Conservation (phyloP, 2,113 vertebrate species). For the Protobothrops mucrosquamatus region DNA sequence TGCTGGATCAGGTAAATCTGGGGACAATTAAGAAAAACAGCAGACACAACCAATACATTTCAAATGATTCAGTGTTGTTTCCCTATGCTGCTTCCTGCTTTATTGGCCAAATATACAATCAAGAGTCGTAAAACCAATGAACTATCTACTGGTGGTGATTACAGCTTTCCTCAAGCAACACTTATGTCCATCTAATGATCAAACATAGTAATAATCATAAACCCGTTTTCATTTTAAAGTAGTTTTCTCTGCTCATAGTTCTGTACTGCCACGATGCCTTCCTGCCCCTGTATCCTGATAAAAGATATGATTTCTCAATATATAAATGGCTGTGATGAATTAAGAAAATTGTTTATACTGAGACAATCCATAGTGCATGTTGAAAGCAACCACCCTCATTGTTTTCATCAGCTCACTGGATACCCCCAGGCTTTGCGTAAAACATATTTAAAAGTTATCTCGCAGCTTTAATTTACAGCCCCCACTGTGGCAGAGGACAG, state of each 20-base stretch:
- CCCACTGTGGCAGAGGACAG: not conserved
- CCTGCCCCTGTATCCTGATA: not conserved
- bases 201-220: not conserved
- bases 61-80: not conserved
- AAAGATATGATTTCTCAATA: not conserved
- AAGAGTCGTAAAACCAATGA: constrained; percentile 20
- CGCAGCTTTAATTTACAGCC: not conserved
- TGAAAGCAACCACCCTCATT: not conserved
- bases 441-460: not conserved
- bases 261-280: not conserved
- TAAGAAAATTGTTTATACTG: constrained; percentile 9
- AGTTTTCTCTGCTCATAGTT: not conserved
- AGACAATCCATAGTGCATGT: not conserved
- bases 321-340: constrained; percentile 16
- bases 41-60: not conserved
- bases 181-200: not conserved
- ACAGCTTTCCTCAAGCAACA: constrained; percentile 9
- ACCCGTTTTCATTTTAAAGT: constrained; percentile 8
- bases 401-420: not conserved
- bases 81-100: not conserved
- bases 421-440: not conserved
- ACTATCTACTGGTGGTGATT: not conserved
- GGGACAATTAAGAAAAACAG: not conserved
- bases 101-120: not conserved
- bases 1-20: not conserved